phyloP scores from a whole-genome alignment of 2,113 vertebrate genomes.

The Eulemur macaco region DNA sequence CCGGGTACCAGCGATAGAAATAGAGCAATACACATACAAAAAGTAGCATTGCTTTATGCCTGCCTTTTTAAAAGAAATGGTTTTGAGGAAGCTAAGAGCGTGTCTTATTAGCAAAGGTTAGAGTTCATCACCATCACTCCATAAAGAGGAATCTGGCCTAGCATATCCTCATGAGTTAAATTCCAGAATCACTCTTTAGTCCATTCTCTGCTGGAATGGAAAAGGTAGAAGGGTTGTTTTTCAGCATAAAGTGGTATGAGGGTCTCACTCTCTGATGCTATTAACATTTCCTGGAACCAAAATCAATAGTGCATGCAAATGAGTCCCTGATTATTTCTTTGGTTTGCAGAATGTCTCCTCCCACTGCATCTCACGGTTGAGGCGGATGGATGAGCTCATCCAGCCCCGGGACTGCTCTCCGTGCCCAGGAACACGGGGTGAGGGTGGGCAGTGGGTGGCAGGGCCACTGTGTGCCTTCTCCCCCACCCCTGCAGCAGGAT shows the following conservation, averaged over 20 bases:
- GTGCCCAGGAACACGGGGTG: not conserved
- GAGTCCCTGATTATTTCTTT: slow-evolving; percentile 61
- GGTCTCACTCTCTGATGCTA: slow-evolving; percentile 50
- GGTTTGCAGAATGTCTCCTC: slow-evolving; percentile 62
- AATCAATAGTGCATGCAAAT: slow-evolving; percentile 68
- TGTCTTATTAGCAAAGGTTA: slow-evolving; percentile 30
- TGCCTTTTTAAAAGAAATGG: slow-evolving; percentile 6
- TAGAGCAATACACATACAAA: not conserved
- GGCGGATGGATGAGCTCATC: slow-evolving; percentile 27
- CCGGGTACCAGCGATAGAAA: not conserved
- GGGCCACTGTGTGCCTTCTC: not conserved
- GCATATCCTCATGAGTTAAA: not conserved
- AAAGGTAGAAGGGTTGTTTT: slow-evolving; percentile 25
- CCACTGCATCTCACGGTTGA: slow-evolving; percentile 21
- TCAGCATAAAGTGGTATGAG: slow-evolving; percentile 22
- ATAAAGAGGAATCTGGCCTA: not conserved
- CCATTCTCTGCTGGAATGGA: not conserved
- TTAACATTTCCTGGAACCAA: slow-evolving; percentile 62
- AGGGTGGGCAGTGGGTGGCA: not conserved
- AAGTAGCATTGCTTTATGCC: not conserved
- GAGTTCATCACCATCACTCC: slow-evolving; percentile 6
- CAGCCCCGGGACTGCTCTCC: not conserved
- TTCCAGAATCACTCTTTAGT: not conserved
- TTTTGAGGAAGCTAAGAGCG: not conserved
- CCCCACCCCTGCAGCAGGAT: not conserved